Evolutionary conservation across 30 jellyfish, hydroid and myxozoan genomes (phyloP).

Genomic region (Hydractinia echinata): DNA sequence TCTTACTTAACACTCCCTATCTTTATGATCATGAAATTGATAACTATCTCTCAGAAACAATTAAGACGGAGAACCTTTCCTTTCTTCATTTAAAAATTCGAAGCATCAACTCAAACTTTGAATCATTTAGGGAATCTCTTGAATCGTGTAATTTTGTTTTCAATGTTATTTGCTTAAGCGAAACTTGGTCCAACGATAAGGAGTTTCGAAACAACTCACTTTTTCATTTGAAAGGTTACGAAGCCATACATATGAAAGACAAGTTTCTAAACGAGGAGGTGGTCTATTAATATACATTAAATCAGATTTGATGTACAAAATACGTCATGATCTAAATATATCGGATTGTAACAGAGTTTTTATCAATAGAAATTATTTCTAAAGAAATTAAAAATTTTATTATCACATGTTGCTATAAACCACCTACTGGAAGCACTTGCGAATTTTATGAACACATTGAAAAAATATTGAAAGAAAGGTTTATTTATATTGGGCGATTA

Average conservation of each 20-base stretch:
- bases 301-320: too few relatives aligned
- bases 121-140: background rate
- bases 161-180: background rate
- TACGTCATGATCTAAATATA: too few relatives aligned
- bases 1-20: slow-evolving; percentile 3
- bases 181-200: slow-evolving; percentile 6
- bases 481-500: background rate
- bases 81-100: background rate
- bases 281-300: too few relatives aligned
- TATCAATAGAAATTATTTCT: slow-evolving; percentile 16
- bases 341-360: too few relatives aligned
- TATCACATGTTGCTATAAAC: slow-evolving; percentile 22
- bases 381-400: slow-evolving; percentile 6
- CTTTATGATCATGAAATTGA: background rate
- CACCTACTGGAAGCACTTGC: slow-evolving; percentile 6
- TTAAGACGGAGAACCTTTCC: background rate
- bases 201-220: slow-evolving; percentile 8
- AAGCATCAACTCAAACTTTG: background rate
- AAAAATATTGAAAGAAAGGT: background rate
- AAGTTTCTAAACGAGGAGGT: too few relatives aligned
- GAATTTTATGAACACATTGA: background rate
- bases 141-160: background rate
- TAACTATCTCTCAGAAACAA: too few relatives aligned
- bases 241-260: background rate
- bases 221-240: background rate